Evolutionary conservation across 1,140 invertebrate genomes (phyloP), one percentile per base, ranked within the genome.

Genomic region (Maniola jurtina): DNA sequence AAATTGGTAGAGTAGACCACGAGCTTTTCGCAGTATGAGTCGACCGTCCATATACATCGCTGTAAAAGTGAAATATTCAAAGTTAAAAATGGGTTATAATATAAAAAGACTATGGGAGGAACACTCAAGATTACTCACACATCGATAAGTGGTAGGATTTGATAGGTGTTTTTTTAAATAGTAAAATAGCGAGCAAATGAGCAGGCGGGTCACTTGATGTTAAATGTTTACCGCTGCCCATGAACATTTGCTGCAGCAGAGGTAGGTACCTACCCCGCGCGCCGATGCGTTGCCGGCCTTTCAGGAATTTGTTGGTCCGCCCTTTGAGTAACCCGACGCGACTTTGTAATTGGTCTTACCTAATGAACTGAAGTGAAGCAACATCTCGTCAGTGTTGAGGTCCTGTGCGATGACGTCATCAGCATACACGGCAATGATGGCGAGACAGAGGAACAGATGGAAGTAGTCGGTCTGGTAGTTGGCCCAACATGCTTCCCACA

Each of bases 11-110:
- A 99, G 90, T 5, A 99, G 90, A 35, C 98, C 97, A 40, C 98
- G 93, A 2, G 98, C 98, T 93, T 99, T 99, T 70, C 96, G 93
- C 8, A 98, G 90, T 42, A 99, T 97, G 13, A 98, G 87, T 47
- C 95, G 94, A 0, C 97, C 97, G 84, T 98, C 97, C 98, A 99
- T 99, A 81, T 98, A 98, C 95, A 98, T 98, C 25, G 97, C 96
- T 93, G 83, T 34, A 55, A 55, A 10, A 16, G 7, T 16, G 15
- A 52, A 48, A 14, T 11, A 14, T 25, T 25, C 13, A 6, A 14
- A 48, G 6, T 14, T 48, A n/a, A n/a, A 48, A 48, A 48, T 1
- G 11, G 7, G 7, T 7, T 40, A 13, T 47, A 47, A 47, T 0
- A 47, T 47, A n/a, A 47, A 47, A n/a, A 47, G 1, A n/a, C 11